Conservation (phyloP, 2,797 vertebrate genomes). For the Dendrocincla tyrannina region DNA sequence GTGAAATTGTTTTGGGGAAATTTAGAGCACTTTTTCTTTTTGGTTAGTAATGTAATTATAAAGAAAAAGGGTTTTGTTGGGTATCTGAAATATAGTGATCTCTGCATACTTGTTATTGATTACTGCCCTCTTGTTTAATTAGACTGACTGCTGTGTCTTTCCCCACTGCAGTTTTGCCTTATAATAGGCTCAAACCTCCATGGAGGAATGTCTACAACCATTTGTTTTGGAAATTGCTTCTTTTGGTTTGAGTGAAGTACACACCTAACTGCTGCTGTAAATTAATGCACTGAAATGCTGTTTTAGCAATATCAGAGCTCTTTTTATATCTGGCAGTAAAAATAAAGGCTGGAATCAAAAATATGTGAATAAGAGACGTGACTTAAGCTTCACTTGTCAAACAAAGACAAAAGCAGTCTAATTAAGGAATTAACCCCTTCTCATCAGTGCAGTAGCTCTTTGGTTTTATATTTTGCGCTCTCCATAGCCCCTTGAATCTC, state of each 20-base stretch:
- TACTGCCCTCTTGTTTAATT: background rate
- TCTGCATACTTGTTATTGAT: background rate
- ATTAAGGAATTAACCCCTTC: background rate
- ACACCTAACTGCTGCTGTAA: background rate
- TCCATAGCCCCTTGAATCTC: background rate
- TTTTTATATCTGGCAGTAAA: background rate
- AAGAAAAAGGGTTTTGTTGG: background rate
- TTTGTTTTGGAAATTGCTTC: background rate
- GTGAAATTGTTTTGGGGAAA: background rate
- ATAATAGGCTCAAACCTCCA: background rate
- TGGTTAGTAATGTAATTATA: background rate
- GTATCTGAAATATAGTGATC: background rate
- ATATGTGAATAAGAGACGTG: background rate
- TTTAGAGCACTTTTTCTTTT: background rate
- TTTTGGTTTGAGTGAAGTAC: background rate
- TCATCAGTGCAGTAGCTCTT: background rate
- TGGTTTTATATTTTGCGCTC: background rate
- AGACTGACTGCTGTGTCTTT: background rate
- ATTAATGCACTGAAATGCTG: background rate
- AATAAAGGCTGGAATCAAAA: background rate
- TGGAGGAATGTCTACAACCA: background rate
- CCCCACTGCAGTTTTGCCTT: background rate
- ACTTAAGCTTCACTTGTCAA: background rate
- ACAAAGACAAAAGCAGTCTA: background rate
- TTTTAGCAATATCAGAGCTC: background rate